These are phyloP conservation scores for Phrixothrix hirtus DNA, from an alignment of 2,888 invertebrate genomes.

Conservation along the genomic window DNA sequence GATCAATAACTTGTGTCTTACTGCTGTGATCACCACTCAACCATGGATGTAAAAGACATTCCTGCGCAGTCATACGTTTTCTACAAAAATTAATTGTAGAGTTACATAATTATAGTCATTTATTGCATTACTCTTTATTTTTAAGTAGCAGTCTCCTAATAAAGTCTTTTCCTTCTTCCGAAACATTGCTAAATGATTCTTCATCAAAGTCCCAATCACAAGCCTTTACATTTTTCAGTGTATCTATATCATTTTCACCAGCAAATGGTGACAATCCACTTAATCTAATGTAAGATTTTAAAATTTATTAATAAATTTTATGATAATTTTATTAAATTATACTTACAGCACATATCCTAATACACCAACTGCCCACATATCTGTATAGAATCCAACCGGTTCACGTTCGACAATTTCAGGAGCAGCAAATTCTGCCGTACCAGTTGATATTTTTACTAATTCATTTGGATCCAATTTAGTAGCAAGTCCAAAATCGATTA, in stretches of 20 bases:
- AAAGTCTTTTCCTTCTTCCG: constrained; percentile 97
- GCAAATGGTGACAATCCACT: constrained; percentile 99
- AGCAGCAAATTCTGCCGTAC: constrained; percentile 99
- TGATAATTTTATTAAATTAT: constrained; percentile 7
- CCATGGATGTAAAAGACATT: constrained; percentile 95
- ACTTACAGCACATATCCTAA: constrained; percentile 97
- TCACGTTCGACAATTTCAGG: constrained; percentile 99
- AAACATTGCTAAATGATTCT: constrained; percentile 91
- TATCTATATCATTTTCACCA: constrained; percentile 97
- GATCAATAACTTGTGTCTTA: constrained; percentile 78
- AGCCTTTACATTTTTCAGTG: constrained; percentile 95
- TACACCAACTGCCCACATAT: constrained; percentile 99
- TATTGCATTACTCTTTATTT: constrained; percentile 81
- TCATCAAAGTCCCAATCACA: constrained; percentile 99
- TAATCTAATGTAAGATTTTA: constrained; percentile 61
- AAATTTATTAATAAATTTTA: background rate
- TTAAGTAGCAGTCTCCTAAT: constrained; percentile 89
- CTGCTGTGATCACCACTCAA: constrained; percentile 82
- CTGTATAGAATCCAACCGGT: constrained; percentile 99
- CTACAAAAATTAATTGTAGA: constrained; percentile 56
- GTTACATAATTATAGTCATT: background rate
- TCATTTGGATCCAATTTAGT: constrained; percentile 98
- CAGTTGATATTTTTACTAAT: constrained; percentile 97
- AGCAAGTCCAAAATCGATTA: constrained; percentile 99
- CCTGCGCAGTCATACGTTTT: constrained; percentile 97